Conservation (phyloP, 1,140 invertebrate genomes). For the Vanessa atalanta region DNA sequence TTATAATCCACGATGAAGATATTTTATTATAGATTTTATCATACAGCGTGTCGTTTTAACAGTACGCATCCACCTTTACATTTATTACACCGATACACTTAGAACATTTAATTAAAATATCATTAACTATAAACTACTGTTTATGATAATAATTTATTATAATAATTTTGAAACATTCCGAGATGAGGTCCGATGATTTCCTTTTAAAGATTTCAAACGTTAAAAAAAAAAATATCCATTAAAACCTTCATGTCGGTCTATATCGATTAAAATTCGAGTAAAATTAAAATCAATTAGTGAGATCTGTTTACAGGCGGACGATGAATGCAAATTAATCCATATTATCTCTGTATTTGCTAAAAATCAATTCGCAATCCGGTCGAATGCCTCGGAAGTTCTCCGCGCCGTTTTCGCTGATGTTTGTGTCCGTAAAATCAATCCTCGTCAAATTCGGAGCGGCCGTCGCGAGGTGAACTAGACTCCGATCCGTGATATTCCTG, state of each 20-base stretch:
- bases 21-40: neutral
- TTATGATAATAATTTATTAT: constrained; percentile 1
- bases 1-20: too few species aligned
- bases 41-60: neutral
- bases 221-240: neutral
- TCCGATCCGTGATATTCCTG: constrained; percentile 83
- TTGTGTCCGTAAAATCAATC: constrained; percentile 84
- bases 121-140: neutral
- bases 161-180: neutral
- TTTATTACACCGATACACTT: constrained; percentile 4
- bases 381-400: constrained; percentile 72
- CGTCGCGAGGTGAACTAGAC: constrained; percentile 82
- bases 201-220: neutral
- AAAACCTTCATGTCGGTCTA: too few species aligned
- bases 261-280: too few species aligned
- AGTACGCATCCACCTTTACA: constrained; percentile 1
- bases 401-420: constrained; percentile 81
- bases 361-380: constrained; percentile 55
- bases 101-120: neutral
- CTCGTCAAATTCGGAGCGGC: constrained; percentile 82
- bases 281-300: neutral
- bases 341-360: constrained; percentile 30
- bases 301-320: neutral
- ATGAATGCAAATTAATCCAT: neutral
- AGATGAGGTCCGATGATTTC: too few species aligned